A percentile compares a stretch with the other conserved stretches of the same genome.
phyloP scores from a whole-genome alignment of 2,888 invertebrate species.

The Macropis europaea region DNA sequence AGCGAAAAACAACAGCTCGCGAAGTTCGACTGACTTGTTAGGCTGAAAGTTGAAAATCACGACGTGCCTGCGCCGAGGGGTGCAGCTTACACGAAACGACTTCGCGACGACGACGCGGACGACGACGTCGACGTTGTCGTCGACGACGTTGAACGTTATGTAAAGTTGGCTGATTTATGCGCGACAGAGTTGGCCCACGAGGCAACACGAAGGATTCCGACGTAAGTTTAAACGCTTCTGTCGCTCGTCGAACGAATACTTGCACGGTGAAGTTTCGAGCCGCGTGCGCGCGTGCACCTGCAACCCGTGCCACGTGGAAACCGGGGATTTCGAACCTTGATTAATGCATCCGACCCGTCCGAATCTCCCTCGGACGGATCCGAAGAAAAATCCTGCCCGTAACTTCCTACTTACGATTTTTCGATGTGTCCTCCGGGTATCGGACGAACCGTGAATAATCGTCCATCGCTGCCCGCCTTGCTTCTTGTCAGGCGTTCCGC shows the following conservation, averaged over 20 bases:
- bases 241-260: conserved; percentile 67
- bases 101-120: conserved; percentile 34
- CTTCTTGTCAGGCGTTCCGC: too few species aligned
- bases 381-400: conserved; percentile 39
- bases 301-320: conserved; percentile 43
- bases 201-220: conserved; percentile 68
- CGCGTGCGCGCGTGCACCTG: conserved; percentile 55
- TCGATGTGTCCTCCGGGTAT: neutral
- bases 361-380: conserved; percentile 11
- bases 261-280: conserved; percentile 63
- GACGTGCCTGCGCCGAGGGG: conserved; percentile 43
- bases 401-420: conserved; percentile 29
- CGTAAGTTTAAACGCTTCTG: conserved; percentile 71
- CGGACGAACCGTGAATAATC: conserved; percentile 22
- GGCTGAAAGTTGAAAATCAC: conserved; percentile 59
- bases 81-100: conserved; percentile 41
- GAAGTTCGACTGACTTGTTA: conserved; percentile 47
- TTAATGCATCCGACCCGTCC: conserved; percentile 52
- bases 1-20: neutral
- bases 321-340: conserved; percentile 61
- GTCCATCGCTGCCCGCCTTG: conserved; percentile 3
- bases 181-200: conserved; percentile 57
- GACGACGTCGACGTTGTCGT: conserved; percentile 43
- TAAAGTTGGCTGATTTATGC: conserved; percentile 72
- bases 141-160: conserved; percentile 53